These are phyloP conservation scores for Copidosoma aretas DNA, from an alignment of 2,888 invertebrate genomes.

Conservation along the genomic window DNA sequence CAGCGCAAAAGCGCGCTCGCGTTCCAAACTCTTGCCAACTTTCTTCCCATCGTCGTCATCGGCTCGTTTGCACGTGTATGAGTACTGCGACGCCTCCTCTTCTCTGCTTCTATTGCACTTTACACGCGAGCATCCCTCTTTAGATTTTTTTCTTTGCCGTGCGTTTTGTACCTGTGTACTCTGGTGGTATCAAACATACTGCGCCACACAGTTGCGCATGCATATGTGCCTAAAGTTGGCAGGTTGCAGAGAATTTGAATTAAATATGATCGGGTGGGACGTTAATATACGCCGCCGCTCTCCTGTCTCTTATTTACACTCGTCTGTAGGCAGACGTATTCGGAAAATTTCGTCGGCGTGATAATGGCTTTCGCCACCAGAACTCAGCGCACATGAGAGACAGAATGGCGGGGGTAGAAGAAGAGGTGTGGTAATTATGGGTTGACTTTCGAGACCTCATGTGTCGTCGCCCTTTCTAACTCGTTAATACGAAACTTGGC, in stretches of 20 bases:
- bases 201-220: not conserved
- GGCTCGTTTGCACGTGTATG: not conserved
- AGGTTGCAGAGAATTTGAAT: constrained; percentile 34
- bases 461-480: no score
- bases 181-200: no score
- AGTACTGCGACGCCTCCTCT: constrained; percentile 7
- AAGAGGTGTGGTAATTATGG: constrained; percentile 37
- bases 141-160: no score
- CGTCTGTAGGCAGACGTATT: not conserved
- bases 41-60: constrained; percentile 21
- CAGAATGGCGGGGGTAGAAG: no score
- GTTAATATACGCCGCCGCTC: constrained; percentile 22
- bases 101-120: constrained; percentile 2
- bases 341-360: not conserved
- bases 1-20: not conserved
- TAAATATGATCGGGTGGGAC: constrained; percentile 37
- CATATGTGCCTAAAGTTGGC: constrained; percentile 13
- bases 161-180: no score
- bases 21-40: constrained; percentile 34
- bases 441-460: constrained; percentile 24
- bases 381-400: no score
- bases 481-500: not conserved
- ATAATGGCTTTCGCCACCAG: no score
- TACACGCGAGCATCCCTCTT: no score
- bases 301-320: not conserved